Evolutionary conservation across 2,113 vertebrate genomes (phyloP).

Genomic region (Chionodraco myersi): DNA sequence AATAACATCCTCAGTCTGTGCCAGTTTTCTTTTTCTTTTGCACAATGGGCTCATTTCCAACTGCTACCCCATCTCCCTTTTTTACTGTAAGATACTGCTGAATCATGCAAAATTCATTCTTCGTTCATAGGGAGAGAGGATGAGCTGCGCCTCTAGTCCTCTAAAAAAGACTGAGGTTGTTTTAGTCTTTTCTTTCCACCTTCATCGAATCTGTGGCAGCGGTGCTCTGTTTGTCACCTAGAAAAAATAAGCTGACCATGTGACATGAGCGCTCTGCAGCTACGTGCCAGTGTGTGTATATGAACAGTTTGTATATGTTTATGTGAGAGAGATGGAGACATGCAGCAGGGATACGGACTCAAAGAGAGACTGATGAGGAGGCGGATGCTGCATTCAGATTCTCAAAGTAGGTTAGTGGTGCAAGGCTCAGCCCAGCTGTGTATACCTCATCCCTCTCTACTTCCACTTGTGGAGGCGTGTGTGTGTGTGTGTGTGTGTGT

Average conservation of each 20-base stretch:
- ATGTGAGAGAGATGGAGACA: conserved; percentile 40
- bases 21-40: neutral
- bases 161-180: conserved; percentile 32
- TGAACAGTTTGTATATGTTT: conserved; percentile 15
- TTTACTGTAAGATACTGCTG: conserved; percentile 57
- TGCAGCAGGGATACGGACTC: conserved; percentile 52
- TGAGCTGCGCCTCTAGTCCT: conserved; percentile 39
- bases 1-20: conserved; percentile 31
- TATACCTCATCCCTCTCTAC: conserved; percentile 51
- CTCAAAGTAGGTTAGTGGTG: conserved; percentile 75
- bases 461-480: conserved; percentile 50
- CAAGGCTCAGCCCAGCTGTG: conserved; percentile 67
- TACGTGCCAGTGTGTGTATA: conserved; percentile 41
- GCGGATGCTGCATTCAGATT: conserved; percentile 48
- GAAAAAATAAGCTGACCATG: conserved; percentile 18
- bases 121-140: conserved; percentile 47
- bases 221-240: neutral
- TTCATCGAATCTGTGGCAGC: conserved; percentile 24
- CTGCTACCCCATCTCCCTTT: neutral
- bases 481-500: conserved; percentile 12
- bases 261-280: conserved; percentile 22
- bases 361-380: conserved; percentile 44
- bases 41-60: conserved; percentile 46
- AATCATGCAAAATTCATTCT: conserved; percentile 69
- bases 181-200: conserved; percentile 3